A percentile compares a stretch with the other conserved stretches of the same genome.
Evolutionary conservation across 2,113 vertebrate genomes (phyloP).

Genomic region (Ursus arctos): DNA sequence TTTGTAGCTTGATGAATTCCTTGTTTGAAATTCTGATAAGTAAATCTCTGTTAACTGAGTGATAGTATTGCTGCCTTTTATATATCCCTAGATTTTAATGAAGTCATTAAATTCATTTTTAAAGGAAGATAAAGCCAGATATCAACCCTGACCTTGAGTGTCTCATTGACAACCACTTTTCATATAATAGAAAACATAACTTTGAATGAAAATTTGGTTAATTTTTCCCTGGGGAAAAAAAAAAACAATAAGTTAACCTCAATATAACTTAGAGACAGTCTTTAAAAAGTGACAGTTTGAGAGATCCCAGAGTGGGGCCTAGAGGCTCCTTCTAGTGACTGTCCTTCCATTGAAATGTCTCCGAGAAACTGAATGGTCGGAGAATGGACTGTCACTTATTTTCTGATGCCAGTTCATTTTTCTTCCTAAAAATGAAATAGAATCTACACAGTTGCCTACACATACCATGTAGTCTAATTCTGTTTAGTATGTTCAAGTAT

Average conservation of each 20-base stretch:
- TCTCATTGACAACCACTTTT: conserved; percentile 72
- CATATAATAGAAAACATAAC: conserved; percentile 73
- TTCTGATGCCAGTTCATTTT: conserved; percentile 3
- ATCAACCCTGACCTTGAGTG: conserved; percentile 73
- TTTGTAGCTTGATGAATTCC: conserved; percentile 75
- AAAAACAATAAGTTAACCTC: conserved; percentile 38
- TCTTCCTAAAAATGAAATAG: conserved; percentile 14
- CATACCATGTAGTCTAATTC: neutral
- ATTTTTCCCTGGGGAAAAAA: neutral
- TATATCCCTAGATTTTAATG: conserved; percentile 77
- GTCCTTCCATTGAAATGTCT: neutral
- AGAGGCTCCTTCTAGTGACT: neutral
- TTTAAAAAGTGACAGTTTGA: neutral
- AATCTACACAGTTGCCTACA: neutral
- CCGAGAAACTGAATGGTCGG: neutral
- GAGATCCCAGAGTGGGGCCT: neutral
- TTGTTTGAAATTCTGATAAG: conserved; percentile 81
- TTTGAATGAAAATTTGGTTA: conserved; percentile 62
- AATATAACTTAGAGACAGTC: neutral
- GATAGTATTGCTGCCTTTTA: conserved; percentile 70
- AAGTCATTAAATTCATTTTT: conserved; percentile 80
- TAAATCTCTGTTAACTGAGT: conserved; percentile 74
- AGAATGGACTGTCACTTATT: neutral
- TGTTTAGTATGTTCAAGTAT: neutral
- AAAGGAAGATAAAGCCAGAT: conserved; percentile 74